Evolutionary conservation across 53 echinoderm and acorn worm species (phyloP).

Genomic region (Glandiceps talaboti): DNA sequence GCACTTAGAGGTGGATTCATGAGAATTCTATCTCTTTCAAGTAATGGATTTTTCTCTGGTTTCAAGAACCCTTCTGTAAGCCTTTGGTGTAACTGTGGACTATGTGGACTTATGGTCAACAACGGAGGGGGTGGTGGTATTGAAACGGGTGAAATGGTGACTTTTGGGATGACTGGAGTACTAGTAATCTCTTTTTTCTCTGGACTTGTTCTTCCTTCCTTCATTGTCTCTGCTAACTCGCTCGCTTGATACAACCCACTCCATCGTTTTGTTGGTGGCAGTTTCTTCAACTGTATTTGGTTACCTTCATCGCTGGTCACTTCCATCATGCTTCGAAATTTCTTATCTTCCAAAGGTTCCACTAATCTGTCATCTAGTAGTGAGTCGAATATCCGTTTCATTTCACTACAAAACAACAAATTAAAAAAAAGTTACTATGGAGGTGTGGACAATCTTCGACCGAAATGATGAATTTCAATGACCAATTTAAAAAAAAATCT

Average conservation of each 20-base stretch:
- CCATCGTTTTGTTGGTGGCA: slow-evolving; percentile 97
- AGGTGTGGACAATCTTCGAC: no score
- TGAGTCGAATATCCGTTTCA: no score
- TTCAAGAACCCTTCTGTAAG: neutral
- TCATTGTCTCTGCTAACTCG: slow-evolving; percentile 22
- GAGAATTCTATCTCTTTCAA: neutral
- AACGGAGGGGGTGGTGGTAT: neutral
- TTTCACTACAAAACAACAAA: no score
- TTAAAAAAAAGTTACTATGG: no score
- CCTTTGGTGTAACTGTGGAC: neutral
- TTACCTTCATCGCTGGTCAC: slow-evolving; percentile 38
- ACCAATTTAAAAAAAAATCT: no score
- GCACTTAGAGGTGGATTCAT: neutral
- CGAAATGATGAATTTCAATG: no score
- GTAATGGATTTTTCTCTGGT: neutral
- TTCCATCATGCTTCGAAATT: no score
- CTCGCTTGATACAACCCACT: slow-evolving; percentile 45
- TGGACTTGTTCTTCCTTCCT: slow-evolving; percentile 16
- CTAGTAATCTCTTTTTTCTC: slow-evolving; percentile 15
- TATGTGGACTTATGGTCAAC: neutral
- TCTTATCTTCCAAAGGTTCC: no score
- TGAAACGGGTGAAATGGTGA: neutral
- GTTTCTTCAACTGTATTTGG: slow-evolving; percentile 51
- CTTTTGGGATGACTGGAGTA: neutral
- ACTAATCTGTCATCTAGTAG: no score